A percentile compares a stretch with the other conserved stretches of the same genome.
Evolutionary conservation across 2,888 invertebrate species (phyloP).

Genomic region (Cryptus viduatorius): DNA sequence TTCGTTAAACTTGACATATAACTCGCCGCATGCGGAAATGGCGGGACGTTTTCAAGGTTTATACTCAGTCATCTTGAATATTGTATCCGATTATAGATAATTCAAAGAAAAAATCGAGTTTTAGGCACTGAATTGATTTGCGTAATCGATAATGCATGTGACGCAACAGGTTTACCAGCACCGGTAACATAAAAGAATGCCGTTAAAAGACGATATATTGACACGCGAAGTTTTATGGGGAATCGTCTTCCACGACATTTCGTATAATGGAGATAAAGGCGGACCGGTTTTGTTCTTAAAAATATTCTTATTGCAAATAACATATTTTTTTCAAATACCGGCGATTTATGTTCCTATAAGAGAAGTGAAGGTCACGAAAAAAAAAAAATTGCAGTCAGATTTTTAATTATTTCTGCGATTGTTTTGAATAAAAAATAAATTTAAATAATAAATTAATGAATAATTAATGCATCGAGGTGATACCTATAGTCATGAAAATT

Average conservation of each 20-base stretch:
- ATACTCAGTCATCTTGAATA: neutral
- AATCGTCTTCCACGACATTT: neutral
- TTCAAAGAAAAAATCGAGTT: neutral
- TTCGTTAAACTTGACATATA: neutral
- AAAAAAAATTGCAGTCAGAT: neutral
- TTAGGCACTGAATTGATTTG: neutral
- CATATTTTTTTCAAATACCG: neutral
- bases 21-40: neutral
- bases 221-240: neutral
- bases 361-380: neutral
- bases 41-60: neutral
- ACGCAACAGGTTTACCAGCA: neutral
- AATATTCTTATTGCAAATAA: neutral
- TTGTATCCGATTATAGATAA: neutral
- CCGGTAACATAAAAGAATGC: neutral
- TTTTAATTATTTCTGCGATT: neutral
- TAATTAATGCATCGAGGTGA: neutral
- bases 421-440: neutral
- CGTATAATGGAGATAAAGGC: neutral
- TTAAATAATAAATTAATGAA: neutral
- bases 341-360: neutral
- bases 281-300: neutral
- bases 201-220: neutral
- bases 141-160: neutral
- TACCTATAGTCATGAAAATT: no score